Base-by-base conservation (phyloP, 1,140 invertebrate species). In the Fopius arisanus region DNA sequence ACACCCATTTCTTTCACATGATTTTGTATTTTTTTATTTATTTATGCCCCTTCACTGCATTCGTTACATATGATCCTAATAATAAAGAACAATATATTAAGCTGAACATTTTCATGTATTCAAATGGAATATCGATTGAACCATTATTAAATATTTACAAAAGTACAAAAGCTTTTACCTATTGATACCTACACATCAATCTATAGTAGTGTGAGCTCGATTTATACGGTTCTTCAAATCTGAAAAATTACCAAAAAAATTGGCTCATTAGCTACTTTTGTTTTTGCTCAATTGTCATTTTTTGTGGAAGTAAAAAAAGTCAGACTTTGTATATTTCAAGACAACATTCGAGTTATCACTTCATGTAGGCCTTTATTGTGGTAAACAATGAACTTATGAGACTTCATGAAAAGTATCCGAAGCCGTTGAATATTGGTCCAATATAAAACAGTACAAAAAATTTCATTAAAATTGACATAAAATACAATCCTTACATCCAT, bases 61-160 rank as follows among this genome's bases (percentile, higher is more conserved):
- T 59, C 19, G 19, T 59, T 59, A 59, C 54, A 59, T 59, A 59
- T 59, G 54, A 59, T 23, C 26, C 54, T 28, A 59, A 59, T 59
- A 5, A 28, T 26, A 59, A 7, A 26, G 21, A 59, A 59, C 54
- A 59, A 26, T 59, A 59, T 59, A 59, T 59, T 59, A 59, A 59
- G 16, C 43, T 48, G 3, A 48, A 48, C 16, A 16, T 48, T 19
- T 48, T 48, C 43, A 48, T 48, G 16, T 48, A 48, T 19, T 48
- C n/a, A 48, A 26, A 28, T 26, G 10, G 54, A 28, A 59, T 28
- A 59, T 59, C 9, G 19, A 48, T 69, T 48, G 40, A 48, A 48
- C 14, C 7, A 63, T 43, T 51, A 48, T 51, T 70, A 70, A 70
- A 59, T 70, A 70, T 70, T 70, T 70, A 70, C 68, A 70, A 70